Base-by-base conservation (phyloP, 2,888 invertebrate species). In the Acanthosoma haemorrhoidale region DNA sequence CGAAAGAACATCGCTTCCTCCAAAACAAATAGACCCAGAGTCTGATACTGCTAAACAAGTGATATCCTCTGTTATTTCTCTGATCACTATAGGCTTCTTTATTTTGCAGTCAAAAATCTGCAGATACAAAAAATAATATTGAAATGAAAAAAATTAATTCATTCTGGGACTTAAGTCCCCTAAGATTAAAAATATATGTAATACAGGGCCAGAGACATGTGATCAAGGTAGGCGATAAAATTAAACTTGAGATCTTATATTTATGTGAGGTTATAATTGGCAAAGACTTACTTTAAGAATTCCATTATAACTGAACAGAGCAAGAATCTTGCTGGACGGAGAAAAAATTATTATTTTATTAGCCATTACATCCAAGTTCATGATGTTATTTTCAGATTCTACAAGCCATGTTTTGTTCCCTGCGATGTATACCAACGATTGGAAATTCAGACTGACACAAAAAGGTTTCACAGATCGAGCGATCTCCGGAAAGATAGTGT, bases 21-120 rank as follows among this genome's bases (percentile, higher is more conserved):
- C 67, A 25, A 38, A 18, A 13, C 67, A 67, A 21, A 67, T 31
- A 25, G 29, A 29, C 16, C 67, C 67, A 32, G 32, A 34, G 16
- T 67, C 67, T 16, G 67, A 67, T 32, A 67, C 57, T 13, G 67
- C 67, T 34, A 67, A 29, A 41, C 38, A 41, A 11, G 51, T 51
- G 51, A 13, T 51, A n/a, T 29, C 18, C 4, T 25, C 51, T 51
- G 25, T 21, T 25, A 51, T 51, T 25, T 51, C 51, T 6, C 13
- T 51, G 18, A 25, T n/a, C 2, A 25, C 21, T 51, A 21, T 25
- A 25, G n/a, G 21, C 5, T 1, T 25, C 29, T 51, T 51, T 51
- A 25, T 13, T 25, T 25, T 18, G 29, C 51, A 25, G n/a, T 51
- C 51, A 29, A 51, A 51, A 51, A 51, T 51, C 51, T 51, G 51